Conservation (phyloP, 1,140 invertebrate genomes). For the Hydropsyche tenuis region DNA sequence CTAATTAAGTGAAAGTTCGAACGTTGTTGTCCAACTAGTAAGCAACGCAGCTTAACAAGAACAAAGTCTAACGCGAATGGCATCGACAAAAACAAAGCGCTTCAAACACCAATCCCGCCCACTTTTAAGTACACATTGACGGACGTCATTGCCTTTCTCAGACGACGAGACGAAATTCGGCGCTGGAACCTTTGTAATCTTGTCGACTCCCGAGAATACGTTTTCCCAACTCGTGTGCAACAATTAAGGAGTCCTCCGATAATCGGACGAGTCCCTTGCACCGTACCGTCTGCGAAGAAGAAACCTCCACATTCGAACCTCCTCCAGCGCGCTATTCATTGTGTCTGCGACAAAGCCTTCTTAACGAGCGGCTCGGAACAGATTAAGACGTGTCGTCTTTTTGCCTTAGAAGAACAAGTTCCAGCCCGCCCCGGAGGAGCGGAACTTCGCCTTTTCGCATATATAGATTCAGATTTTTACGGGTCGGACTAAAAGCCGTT, state of each 20-base stretch:
- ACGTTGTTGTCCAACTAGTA: too few species aligned
- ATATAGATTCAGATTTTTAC: neutral
- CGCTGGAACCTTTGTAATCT: neutral
- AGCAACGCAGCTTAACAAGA: too few species aligned
- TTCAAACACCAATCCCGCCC: too few species aligned
- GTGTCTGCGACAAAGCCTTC: slow-evolving; percentile 26
- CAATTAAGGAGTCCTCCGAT: slow-evolving; percentile 2
- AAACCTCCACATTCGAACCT: neutral
- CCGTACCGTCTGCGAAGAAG: neutral
- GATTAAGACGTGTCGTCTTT: slow-evolving; percentile 18
- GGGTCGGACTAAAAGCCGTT: slow-evolving; percentile 33
- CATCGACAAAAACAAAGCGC: too few species aligned
- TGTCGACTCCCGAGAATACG: too few species aligned
- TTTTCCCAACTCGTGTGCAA: neutral
- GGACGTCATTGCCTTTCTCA: neutral
- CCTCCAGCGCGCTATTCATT: neutral
- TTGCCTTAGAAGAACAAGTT: neutral
- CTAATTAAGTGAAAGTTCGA: too few species aligned
- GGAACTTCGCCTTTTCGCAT: neutral
- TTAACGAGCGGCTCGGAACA: slow-evolving; percentile 28
- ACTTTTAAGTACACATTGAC: too few species aligned
- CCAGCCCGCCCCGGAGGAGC: neutral
- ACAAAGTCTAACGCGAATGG: too few species aligned
- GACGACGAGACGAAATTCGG: neutral
- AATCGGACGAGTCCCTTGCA: neutral